phyloP scores from a whole-genome alignment of 2,113 vertebrate species.

The Athene noctua region DNA sequence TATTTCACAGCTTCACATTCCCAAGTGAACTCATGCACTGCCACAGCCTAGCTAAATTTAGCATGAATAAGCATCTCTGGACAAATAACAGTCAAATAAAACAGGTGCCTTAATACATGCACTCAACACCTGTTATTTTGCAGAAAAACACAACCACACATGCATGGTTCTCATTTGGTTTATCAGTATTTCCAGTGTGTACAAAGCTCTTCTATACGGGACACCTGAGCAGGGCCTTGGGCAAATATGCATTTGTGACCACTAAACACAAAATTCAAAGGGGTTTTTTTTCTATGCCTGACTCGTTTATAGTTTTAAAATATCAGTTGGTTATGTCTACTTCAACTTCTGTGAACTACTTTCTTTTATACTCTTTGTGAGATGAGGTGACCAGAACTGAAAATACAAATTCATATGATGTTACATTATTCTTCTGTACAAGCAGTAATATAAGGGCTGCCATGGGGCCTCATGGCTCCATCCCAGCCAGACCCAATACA shows the following conservation, averaged over 20 bases:
- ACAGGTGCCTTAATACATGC: constrained; percentile 26
- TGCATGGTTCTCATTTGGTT: not conserved
- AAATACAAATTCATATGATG: not conserved
- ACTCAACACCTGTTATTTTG: constrained; percentile 20
- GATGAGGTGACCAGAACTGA: not conserved
- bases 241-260: not conserved
- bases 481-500: not conserved
- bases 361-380: not conserved
- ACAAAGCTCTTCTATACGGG: not conserved
- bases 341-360: not conserved
- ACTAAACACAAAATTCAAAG: not conserved
- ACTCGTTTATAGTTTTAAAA: not conserved
- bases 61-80: constrained; percentile 49
- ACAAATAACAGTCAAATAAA: constrained; percentile 47
- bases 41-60: constrained; percentile 46
- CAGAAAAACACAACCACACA: not conserved
- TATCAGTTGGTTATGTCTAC: not conserved
- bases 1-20: constrained; percentile 56
- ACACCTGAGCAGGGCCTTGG: not conserved
- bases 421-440: not conserved
- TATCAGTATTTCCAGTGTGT: not conserved
- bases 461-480: not conserved
- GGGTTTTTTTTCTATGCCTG: not conserved
- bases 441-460: not conserved
- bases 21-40: constrained; percentile 36